Conservation (phyloP, 1,140 invertebrate genomes). For the Pissodes strobi region DNA sequence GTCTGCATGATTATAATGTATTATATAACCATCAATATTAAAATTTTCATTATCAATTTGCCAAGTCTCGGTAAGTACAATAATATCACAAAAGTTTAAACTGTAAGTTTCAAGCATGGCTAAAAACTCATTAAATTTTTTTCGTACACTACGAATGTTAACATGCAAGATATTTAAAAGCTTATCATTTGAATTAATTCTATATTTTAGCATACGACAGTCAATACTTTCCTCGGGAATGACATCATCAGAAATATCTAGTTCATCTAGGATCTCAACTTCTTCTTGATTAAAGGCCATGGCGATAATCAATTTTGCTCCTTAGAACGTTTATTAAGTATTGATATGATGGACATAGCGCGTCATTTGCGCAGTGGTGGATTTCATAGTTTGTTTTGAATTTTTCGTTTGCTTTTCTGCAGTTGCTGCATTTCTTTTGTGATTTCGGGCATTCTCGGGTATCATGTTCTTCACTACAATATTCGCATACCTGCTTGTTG, state of each 20-base stretch:
- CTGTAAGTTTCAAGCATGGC: neutral
- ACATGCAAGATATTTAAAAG: neutral
- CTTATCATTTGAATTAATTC: neutral
- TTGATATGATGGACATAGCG: neutral
- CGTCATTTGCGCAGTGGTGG: conserved; percentile 1
- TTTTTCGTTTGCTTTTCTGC: conserved; percentile 9
- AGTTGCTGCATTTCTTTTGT: conserved; percentile 20
- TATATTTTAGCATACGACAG: neutral
- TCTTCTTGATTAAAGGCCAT: no score
- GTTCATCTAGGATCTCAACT: no score
- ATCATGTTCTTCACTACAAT: conserved; percentile 12
- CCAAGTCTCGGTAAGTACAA: no score
- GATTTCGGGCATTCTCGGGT: neutral
- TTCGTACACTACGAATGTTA: neutral
- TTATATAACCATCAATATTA: neutral
- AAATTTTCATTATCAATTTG: neutral
- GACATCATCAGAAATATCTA: no score
- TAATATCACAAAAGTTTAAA: neutral
- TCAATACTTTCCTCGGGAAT: no score
- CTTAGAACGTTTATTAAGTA: neutral
- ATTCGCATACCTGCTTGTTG: neutral
- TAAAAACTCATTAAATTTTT: neutral
- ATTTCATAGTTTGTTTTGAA: conserved; percentile 14
- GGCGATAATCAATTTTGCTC: neutral
- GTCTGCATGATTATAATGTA: conserved; percentile 3